Conservation (phyloP, 1,140 invertebrate genomes). For the Drosophila littoralis region DNA sequence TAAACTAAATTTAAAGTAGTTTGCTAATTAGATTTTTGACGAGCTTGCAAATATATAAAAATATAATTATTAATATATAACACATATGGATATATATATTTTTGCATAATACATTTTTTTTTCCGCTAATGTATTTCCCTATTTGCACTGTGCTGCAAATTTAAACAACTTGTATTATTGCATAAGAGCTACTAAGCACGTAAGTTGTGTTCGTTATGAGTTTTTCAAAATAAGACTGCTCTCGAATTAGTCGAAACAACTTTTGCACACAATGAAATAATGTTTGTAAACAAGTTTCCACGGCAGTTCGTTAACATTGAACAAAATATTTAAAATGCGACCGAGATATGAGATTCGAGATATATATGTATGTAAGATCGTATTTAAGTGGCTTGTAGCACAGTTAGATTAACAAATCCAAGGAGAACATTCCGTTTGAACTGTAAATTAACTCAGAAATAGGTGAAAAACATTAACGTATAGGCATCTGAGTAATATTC, state of each 20-base stretch:
- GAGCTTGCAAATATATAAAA: constrained; percentile 43
- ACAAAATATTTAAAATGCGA: not conserved
- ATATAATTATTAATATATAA: constrained; percentile 11
- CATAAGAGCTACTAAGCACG: constrained; percentile 10
- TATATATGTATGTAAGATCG: not conserved
- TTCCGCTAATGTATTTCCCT: not conserved
- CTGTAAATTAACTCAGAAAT: constrained; percentile 12
- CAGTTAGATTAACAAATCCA: constrained; percentile 10
- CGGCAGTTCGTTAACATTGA: too few relatives aligned
- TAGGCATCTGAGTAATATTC: constrained; percentile 8
- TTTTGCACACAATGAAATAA: constrained; percentile 11
- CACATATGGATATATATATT: constrained; percentile 26
- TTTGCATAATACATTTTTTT: constrained; percentile 32
- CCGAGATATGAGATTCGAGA: not conserved
- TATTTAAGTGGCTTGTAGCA: constrained; percentile 36
- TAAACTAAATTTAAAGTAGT: constrained; percentile 18
- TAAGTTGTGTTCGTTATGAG: constrained; percentile 28
- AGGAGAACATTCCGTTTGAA: constrained; percentile 1
- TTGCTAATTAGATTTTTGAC: constrained; percentile 44
- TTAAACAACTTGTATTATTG: constrained; percentile 16
- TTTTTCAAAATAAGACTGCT: constrained; percentile 37
- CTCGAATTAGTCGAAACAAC: constrained; percentile 45
- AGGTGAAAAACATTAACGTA: constrained; percentile 33
- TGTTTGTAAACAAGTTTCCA: constrained; percentile 19
- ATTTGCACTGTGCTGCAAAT: constrained; percentile 18